Conservation (phyloP, 2,113 vertebrate genomes). For the Perca schrenkii region DNA sequence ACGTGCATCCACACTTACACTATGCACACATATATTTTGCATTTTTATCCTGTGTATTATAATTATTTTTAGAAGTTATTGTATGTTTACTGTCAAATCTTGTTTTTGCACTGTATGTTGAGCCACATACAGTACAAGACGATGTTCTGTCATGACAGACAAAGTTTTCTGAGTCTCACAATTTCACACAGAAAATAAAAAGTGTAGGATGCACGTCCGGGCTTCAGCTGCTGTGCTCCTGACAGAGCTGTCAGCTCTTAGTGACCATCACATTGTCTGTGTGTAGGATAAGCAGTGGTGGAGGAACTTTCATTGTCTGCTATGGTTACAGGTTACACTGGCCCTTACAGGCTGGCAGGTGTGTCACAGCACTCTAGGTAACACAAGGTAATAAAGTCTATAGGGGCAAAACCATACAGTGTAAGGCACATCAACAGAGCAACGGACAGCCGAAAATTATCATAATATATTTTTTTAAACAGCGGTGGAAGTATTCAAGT, state of each 20-base stretch:
- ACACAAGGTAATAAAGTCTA: not conserved
- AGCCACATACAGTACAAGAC: too few species aligned
- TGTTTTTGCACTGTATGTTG: too few species aligned
- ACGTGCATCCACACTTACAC: too few species aligned
- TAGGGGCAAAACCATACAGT: not conserved
- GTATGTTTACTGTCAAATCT: too few species aligned
- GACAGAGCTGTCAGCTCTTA: not conserved
- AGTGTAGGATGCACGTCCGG: not conserved
- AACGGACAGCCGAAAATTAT: not conserved
- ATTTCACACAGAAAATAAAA: not conserved
- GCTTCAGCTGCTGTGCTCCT: not conserved
- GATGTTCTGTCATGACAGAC: too few species aligned
- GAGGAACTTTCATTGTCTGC: too few species aligned
- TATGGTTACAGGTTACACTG: not conserved
- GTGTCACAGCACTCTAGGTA: too few species aligned
- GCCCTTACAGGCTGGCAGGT: not conserved
- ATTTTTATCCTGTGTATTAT: too few species aligned
- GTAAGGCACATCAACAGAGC: not conserved
- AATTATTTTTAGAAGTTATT: too few species aligned
- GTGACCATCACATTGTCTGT: not conserved
- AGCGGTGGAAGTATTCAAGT: too few species aligned
- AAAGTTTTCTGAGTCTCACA: not conserved
- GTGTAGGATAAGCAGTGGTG: slow-evolving; percentile 5
- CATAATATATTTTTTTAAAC: too few species aligned
- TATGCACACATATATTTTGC: too few species aligned